Conservation (phyloP, 2,797 vertebrate genomes). For the Gouania willdenowi region DNA sequence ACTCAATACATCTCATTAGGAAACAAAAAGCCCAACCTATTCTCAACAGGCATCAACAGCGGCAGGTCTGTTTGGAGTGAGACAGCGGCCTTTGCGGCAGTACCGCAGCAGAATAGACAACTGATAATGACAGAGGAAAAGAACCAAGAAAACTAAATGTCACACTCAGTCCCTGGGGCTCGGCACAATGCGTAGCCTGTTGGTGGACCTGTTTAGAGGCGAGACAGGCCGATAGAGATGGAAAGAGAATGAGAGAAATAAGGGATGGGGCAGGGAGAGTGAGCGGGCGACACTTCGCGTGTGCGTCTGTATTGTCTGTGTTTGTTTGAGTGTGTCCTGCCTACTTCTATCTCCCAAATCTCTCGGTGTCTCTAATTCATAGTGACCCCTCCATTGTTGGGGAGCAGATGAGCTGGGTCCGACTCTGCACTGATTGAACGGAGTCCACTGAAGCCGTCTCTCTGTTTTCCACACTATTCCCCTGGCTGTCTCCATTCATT, state of each 20-base stretch:
- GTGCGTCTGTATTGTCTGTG: conserved; percentile 19
- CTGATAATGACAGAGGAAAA: conserved; percentile 56
- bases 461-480: conserved; percentile 66
- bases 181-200: conserved; percentile 43
- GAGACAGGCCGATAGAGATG: conserved; percentile 32
- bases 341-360: conserved; percentile 55
- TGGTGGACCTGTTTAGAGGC: conserved; percentile 43
- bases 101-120: conserved; percentile 43
- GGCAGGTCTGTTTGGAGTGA: conserved; percentile 35
- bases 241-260: conserved; percentile 23
- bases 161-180: conserved; percentile 47
- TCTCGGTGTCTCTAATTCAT: conserved; percentile 58
- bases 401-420: conserved; percentile 63
- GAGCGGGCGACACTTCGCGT: conserved; percentile 8
- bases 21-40: conserved; percentile 6
- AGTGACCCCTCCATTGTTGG: conserved; percentile 66
- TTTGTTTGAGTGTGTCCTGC: conserved; percentile 19
- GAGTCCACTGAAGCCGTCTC: conserved; percentile 58
- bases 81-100: conserved; percentile 37
- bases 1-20: conserved; percentile 27
- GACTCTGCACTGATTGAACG: conserved; percentile 59
- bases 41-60: conserved; percentile 30
- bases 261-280: conserved; percentile 16
- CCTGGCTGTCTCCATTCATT: conserved; percentile 69
- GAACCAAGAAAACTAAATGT: conserved; percentile 53